Evolutionary conservation across 2,797 vertebrate species (phyloP).

Genomic region (Pangasius larnaudii): DNA sequence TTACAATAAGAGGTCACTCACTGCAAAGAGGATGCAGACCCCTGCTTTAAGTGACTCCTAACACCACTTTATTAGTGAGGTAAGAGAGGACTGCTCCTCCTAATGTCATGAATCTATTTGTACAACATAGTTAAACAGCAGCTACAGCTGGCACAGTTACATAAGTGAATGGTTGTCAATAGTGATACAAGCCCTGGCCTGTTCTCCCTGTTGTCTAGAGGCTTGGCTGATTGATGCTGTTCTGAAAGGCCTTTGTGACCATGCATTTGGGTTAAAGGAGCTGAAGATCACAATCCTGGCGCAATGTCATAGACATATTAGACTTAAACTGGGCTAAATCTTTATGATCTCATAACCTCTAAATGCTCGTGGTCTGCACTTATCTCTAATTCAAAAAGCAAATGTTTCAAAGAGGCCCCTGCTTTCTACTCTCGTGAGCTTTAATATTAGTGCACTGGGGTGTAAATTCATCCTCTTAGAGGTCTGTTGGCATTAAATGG

Average conservation of each 20-base stretch:
- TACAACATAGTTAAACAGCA: constrained; percentile 8
- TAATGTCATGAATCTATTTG: constrained; percentile 17
- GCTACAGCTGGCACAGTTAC: constrained; percentile 16
- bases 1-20: neutral
- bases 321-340: neutral
- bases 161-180: constrained; percentile 14
- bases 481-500: constrained; percentile 2
- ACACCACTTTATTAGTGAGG: neutral
- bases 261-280: constrained; percentile 20
- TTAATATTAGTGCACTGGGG: neutral
- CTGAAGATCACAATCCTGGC: constrained; percentile 16
- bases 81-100: neutral
- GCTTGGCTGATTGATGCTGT: neutral
- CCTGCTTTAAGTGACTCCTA: neutral
- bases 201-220: constrained; percentile 24
- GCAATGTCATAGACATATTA: neutral
- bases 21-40: neutral
- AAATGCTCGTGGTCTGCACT: neutral
- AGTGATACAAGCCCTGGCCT: constrained; percentile 43
- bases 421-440: neutral
- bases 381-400: neutral
- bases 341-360: constrained; percentile 5
- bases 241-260: constrained; percentile 39
- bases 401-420: neutral
- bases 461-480: neutral